Evolutionary conservation across 2,113 vertebrate genomes (phyloP).

Genomic region (Probosciger aterrimus): DNA sequence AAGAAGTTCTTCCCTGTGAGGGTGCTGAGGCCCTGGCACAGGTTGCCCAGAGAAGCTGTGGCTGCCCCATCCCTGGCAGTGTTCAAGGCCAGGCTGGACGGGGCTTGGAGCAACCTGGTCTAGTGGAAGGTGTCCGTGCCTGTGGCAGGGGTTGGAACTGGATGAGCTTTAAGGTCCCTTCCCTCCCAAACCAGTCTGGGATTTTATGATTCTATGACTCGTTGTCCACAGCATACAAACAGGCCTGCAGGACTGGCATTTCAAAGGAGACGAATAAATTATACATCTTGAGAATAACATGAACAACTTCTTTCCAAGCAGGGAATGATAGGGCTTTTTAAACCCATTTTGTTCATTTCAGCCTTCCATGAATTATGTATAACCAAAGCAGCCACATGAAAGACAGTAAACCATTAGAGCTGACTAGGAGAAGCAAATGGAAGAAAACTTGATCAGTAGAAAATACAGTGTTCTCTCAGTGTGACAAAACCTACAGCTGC

Average conservation of each 20-base stretch:
- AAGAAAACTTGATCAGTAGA: not conserved
- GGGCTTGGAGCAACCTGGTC: not conserved
- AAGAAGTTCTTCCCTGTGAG: not conserved
- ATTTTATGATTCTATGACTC: not conserved
- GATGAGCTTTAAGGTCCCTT: not conserved
- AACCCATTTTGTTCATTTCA: not conserved
- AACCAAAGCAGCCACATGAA: not conserved
- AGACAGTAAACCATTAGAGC: not conserved
- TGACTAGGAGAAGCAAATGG: not conserved
- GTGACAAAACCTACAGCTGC: not conserved
- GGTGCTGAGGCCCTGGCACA: not conserved
- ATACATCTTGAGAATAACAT: not conserved
- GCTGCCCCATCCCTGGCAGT: not conserved
- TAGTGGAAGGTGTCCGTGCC: not conserved
- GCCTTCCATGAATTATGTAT: slow-evolving; percentile 10
- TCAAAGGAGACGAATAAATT: not conserved
- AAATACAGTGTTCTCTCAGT: not conserved
- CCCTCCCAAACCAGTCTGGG: too few relatives aligned
- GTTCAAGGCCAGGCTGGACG: not conserved
- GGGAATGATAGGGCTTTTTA: not conserved
- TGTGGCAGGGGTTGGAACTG: not conserved
- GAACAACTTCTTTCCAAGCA: not conserved
- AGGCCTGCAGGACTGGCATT: not conserved
- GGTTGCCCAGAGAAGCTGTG: not conserved
- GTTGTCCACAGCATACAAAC: not conserved